phyloP scores from a whole-genome alignment of 2,113 vertebrate genomes.

The Pseudolaguvia tuberculata region DNA sequence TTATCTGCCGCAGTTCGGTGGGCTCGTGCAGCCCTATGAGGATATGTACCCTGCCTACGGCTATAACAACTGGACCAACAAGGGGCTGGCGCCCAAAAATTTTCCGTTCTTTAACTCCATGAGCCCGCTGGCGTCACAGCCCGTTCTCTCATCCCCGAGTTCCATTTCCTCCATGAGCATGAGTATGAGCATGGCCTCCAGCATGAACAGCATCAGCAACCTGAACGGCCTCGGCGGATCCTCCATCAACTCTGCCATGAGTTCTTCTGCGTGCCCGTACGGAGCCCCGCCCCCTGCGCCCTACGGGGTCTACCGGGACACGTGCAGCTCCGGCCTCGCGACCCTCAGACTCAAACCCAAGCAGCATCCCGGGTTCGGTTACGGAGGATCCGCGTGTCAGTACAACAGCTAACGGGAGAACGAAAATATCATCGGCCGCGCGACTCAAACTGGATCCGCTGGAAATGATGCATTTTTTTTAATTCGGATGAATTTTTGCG shows the following conservation, averaged over 20 bases:
- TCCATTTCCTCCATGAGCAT: slow-evolving; percentile 98
- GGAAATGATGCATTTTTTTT: slow-evolving; percentile 66
- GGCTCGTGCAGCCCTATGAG: slow-evolving; percentile 95
- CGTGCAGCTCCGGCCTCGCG: slow-evolving; percentile 95
- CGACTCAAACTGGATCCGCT: slow-evolving; percentile 79
- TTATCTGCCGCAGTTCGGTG: slow-evolving; percentile 98
- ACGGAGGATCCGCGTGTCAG: slow-evolving; percentile 91
- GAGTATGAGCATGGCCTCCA: slow-evolving; percentile 94
- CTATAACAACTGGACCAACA: slow-evolving; percentile 99
- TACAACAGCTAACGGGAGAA: slow-evolving; percentile 91
- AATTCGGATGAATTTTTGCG: slow-evolving; percentile 79
- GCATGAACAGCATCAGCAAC: slow-evolving; percentile 93
- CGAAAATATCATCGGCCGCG: neutral
- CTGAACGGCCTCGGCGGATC: slow-evolving; percentile 89
- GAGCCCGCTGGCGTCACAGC: slow-evolving; percentile 93
- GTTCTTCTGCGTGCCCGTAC: slow-evolving; percentile 88
- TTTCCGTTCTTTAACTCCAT: slow-evolving; percentile 99
- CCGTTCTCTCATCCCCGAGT: slow-evolving; percentile 93
- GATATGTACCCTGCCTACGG: slow-evolving; percentile 96
- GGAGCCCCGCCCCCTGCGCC: slow-evolving; percentile 84
- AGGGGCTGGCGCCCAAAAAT: slow-evolving; percentile 91
- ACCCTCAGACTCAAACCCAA: slow-evolving; percentile 97
- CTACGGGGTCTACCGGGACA: slow-evolving; percentile 97
- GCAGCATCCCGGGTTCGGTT: slow-evolving; percentile 95
- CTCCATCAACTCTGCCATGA: slow-evolving; percentile 91